Conservation (phyloP, 2,888 invertebrate species). For the Hoplodrina ambigua region DNA sequence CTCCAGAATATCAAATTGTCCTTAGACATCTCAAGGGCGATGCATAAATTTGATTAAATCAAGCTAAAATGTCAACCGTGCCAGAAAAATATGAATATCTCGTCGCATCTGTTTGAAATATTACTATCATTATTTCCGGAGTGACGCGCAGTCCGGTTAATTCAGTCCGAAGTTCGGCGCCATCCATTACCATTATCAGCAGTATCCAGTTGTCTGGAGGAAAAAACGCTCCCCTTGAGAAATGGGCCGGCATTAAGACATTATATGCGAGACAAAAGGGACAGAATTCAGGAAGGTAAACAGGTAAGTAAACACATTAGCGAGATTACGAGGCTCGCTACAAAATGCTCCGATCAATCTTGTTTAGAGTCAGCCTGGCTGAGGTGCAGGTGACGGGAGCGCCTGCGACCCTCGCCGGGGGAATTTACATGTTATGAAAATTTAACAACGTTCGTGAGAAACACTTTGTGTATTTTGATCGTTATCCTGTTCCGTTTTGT, state of each 20-base stretch:
- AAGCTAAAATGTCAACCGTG: slow-evolving; percentile 51
- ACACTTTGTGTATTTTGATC: slow-evolving; percentile 35
- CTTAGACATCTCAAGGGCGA: slow-evolving; percentile 46
- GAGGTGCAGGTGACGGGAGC: slow-evolving; percentile 57
- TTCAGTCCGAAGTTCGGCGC: slow-evolving; percentile 70
- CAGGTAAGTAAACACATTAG: slow-evolving; percentile 86
- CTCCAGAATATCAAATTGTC: slow-evolving; percentile 49
- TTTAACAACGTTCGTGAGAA: slow-evolving; percentile 45
- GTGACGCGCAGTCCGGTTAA: slow-evolving; percentile 72
- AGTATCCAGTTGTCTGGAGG: slow-evolving; percentile 70
- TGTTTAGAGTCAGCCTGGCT: slow-evolving; percentile 64
- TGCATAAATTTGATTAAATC: slow-evolving; percentile 65
- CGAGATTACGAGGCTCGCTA: slow-evolving; percentile 75
- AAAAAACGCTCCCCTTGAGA: slow-evolving; percentile 72
- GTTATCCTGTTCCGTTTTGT: slow-evolving; percentile 26
- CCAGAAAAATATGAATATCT: slow-evolving; percentile 62
- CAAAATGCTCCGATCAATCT: slow-evolving; percentile 77
- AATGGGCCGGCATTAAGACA: slow-evolving; percentile 77
- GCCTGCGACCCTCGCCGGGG: slow-evolving; percentile 21
- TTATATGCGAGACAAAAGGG: slow-evolving; percentile 76
- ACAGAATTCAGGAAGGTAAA: slow-evolving; percentile 76
- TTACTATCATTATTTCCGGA: slow-evolving; percentile 68
- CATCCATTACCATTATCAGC: slow-evolving; percentile 82
- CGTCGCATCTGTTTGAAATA: slow-evolving; percentile 65
- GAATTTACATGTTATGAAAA: slow-evolving; percentile 59